These are phyloP conservation scores for Chymomyza caudatula DNA, from an alignment of 2,888 invertebrate species.

Conservation along the genomic window DNA sequence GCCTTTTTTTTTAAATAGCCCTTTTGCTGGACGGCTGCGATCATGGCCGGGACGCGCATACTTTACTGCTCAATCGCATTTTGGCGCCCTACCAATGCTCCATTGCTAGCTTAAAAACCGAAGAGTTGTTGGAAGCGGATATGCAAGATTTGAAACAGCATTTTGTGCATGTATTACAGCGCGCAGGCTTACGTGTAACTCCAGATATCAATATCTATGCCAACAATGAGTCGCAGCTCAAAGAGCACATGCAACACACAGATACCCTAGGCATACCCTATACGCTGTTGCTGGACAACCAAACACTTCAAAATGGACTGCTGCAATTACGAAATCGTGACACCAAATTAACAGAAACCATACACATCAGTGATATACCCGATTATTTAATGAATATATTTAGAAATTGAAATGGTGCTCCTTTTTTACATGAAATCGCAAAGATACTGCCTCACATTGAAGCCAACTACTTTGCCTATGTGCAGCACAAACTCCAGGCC, in stretches of 20 bases:
- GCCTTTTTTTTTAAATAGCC: conserved; percentile 41
- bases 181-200: conserved; percentile 77
- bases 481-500: conserved; percentile 88
- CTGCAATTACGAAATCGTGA: conserved; percentile 83
- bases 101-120: conserved; percentile 80
- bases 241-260: conserved; percentile 32
- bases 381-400: conserved; percentile 81
- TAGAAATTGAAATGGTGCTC: conserved; percentile 50
- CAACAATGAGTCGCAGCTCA: conserved; percentile 57
- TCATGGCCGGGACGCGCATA: conserved; percentile 78
- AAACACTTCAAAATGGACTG: conserved; percentile 85
- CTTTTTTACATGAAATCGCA: conserved; percentile 82
- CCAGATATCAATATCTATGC: conserved; percentile 11
- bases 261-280: conserved; percentile 84
- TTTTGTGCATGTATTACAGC: conserved; percentile 80
- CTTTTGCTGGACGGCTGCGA: conserved; percentile 79
- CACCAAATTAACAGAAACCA: conserved; percentile 85
- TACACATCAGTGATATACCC: conserved; percentile 83
- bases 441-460: conserved; percentile 87
- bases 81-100: conserved; percentile 88
- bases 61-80: conserved; percentile 80
- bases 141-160: conserved; percentile 80
- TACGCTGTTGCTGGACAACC: conserved; percentile 83
- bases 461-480: conserved; percentile 87
- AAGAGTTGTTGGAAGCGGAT: conserved; percentile 76